Percentiles rank a stretch among this genome's conserved stretches.
These are phyloP conservation scores for Columba guinea DNA, from an alignment of 2,797 vertebrate genomes.

Conservation along the genomic window DNA sequence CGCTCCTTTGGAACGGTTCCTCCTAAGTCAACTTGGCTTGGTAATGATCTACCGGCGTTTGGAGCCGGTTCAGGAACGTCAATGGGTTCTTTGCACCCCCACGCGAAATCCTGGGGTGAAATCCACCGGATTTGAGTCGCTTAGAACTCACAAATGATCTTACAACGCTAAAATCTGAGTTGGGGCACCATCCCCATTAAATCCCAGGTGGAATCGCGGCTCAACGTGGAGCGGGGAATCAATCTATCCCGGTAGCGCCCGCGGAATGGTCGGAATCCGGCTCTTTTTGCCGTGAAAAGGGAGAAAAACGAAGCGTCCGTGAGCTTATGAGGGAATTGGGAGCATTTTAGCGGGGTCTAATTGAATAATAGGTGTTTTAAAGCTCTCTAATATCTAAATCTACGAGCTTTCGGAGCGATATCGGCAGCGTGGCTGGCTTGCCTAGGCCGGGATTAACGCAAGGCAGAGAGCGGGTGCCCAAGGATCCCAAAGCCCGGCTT, in stretches of 20 bases:
- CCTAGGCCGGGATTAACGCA: background rate
- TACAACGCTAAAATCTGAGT: too few relatives aligned
- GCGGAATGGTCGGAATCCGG: background rate
- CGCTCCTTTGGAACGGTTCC: background rate
- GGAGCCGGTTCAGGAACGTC: background rate
- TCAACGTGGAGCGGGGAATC: fast-evolving
- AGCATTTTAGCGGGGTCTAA: background rate
- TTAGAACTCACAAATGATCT: too few relatives aligned
- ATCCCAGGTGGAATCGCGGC: background rate
- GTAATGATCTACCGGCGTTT: background rate
- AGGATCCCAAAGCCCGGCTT: too few relatives aligned
- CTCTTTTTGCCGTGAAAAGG: background rate
- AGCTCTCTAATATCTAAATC: background rate
- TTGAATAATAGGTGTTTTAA: background rate
- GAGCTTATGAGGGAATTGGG: fast-evolving
- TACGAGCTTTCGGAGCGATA: background rate
- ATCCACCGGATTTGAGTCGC: background rate
- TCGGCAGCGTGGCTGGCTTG: background rate
- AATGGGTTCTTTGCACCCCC: background rate
- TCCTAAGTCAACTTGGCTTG: background rate
- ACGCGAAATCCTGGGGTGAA: fast-evolving
- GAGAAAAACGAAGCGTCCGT: fast-evolving
- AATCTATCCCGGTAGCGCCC: fast-evolving
- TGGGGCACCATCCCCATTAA: too few relatives aligned
- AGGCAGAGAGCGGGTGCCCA: background rate